Base-by-base conservation (phyloP, 2,113 vertebrate genomes). In the Herpailurus yagouaroundi region DNA sequence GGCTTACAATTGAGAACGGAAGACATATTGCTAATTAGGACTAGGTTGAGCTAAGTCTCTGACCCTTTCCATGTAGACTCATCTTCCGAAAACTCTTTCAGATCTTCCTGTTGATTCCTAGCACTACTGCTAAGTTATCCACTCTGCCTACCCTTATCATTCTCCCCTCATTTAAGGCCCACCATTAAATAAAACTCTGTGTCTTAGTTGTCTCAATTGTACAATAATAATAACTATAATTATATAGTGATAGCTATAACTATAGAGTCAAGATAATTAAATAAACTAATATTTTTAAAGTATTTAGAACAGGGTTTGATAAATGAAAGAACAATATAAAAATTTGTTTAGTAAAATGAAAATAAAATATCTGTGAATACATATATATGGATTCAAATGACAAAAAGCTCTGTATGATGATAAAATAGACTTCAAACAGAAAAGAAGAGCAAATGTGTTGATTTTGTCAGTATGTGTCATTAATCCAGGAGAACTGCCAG, bases 161-260 rank as follows among this genome's bases (percentile, higher is more conserved):
- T 50, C 68, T 83, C 38, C 21, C 33, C 14, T 10, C 57, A 60
- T 19, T 79, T 80, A 93, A 57, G 50, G 36, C 7, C 23, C 27
- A 64, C 15, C 36, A 77, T 79, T 66, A 93, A 88, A 68, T 73
- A 96, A 73, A 95, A 90, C 25, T 96, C 31, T 71, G 12, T 27
- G 83, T 21, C 52, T 97, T 92, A 69, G 38, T 71, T 45, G 93
- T 93, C 85, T 85, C 66, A 71, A 38, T 1, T 91, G 45, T 23
- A 92, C 96, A 92, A 95, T 23, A 19, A 85, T 97, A 19, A 85
- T 97, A 50, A 80, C 63, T 95, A 7, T 60, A 94, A 91, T 10
- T 83, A 57, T 7, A 27, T 29, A 68, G 41, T 45, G 77, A 71
- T 68, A 80, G 69, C 19, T 77, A 1, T 29, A 94, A 83, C 7